A percentile compares a stretch with the other conserved stretches of the same genome.
Evolutionary conservation across 2,888 invertebrate genomes (phyloP).

Genomic region (Thyatira batis): DNA sequence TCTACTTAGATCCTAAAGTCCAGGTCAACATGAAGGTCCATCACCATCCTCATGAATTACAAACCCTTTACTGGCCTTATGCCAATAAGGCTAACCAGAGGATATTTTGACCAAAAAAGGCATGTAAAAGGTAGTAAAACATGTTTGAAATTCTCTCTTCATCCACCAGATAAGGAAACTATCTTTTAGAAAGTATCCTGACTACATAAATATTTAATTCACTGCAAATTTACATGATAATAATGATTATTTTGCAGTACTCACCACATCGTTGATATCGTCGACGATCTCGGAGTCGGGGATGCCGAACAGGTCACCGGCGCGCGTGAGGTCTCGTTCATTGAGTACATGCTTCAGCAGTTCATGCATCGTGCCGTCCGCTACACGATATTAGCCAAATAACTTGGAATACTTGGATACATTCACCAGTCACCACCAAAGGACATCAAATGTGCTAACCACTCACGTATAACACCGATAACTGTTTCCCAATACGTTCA

Average conservation of each 20-base stretch:
- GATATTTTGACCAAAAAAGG: too few relatives aligned
- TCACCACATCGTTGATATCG: conserved; percentile 92
- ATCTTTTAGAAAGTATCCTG: neutral
- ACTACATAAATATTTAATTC: neutral
- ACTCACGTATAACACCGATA: conserved; percentile 9
- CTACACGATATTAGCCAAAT: conserved; percentile 22
- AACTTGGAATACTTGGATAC: conserved; percentile 17
- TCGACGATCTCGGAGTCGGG: conserved; percentile 93
- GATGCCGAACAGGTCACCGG: conserved; percentile 95
- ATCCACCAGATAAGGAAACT: neutral
- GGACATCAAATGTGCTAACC: conserved; percentile 41
- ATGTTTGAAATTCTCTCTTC: neutral
- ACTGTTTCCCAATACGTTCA: conserved; percentile 7
- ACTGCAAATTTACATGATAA: neutral
- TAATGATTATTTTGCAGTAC: conserved; percentile 32
- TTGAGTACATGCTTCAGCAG: conserved; percentile 94
- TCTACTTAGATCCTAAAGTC: too few relatives aligned
- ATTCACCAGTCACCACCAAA: conserved; percentile 19
- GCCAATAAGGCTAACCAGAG: too few relatives aligned
- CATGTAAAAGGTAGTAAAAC: too few relatives aligned
- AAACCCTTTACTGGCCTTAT: too few relatives aligned
- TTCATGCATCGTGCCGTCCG: conserved; percentile 88
- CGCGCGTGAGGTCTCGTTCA: conserved; percentile 93
- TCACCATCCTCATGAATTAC: too few relatives aligned
- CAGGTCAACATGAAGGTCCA: too few relatives aligned